phyloP scores from a whole-genome alignment of 2,797 vertebrate species.

The Molossus molossus region DNA sequence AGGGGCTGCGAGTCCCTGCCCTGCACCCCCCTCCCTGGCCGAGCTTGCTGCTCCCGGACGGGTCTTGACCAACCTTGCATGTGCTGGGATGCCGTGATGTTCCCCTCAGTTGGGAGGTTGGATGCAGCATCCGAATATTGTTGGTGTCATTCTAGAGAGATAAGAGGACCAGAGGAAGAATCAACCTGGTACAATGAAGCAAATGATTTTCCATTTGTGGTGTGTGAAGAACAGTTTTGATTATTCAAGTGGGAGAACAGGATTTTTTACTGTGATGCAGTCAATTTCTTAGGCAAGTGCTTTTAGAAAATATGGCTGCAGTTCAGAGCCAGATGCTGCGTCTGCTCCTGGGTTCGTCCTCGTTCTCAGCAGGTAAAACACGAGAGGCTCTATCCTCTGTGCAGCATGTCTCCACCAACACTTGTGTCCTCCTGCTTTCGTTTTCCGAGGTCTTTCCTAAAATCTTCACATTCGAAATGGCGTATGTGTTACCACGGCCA shows the following conservation, averaged over 20 bases:
- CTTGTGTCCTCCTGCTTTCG: not conserved
- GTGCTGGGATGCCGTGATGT: not conserved
- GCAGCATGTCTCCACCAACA: not conserved
- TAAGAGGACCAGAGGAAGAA: not conserved
- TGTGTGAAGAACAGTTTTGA: constrained; percentile 21
- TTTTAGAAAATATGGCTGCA: constrained; percentile 20
- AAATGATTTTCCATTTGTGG: not conserved
- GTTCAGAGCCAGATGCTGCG: not conserved
- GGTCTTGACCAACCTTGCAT: not conserved
- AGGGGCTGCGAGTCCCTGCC: not conserved
- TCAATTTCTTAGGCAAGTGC: not conserved
- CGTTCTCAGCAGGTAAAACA: not conserved
- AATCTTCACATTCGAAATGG: constrained; percentile 6
- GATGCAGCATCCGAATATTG: not conserved
- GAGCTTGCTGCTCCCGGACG: not conserved
- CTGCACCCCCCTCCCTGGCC: not conserved
- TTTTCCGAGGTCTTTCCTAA: not conserved
- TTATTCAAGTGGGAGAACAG: not conserved
- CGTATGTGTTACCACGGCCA: constrained; percentile 50
- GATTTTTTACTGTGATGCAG: not conserved
- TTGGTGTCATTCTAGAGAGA: not conserved
- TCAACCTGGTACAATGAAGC: not conserved
- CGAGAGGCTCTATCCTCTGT: not conserved
- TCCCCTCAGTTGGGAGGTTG: not conserved
- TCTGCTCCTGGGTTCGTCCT: not conserved